Evolutionary conservation across 2,113 vertebrate species (phyloP).

Genomic region (Alligator sinensis): DNA sequence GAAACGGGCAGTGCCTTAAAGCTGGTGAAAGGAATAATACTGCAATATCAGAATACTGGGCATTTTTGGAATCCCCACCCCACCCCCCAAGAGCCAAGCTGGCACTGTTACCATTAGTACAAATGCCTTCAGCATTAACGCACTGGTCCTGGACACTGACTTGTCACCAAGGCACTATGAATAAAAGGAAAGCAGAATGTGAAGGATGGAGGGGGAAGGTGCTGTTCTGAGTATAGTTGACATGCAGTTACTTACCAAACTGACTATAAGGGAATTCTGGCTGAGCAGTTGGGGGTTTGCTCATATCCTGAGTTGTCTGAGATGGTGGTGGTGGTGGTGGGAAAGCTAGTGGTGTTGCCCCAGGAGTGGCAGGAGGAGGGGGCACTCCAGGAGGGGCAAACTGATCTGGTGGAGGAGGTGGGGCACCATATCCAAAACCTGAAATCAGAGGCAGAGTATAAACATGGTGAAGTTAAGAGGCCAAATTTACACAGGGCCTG

Average conservation of each 20-base stretch:
- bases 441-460: not conserved
- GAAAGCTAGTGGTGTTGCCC: constrained; percentile 91
- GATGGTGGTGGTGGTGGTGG: constrained; percentile 93
- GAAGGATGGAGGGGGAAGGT: not conserved
- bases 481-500: not conserved
- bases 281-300: constrained; percentile 94
- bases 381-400: constrained; percentile 93
- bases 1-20: not conserved
- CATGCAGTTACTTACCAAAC: constrained; percentile 89
- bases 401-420: constrained; percentile 93
- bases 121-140: not conserved
- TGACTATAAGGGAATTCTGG: constrained; percentile 97
- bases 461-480: fast-evolving
- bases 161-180: not conserved
- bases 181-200: not conserved
- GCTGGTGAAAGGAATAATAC: not conserved
- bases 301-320: constrained; percentile 97
- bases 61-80: not conserved
- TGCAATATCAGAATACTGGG: not conserved
- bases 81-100: not conserved
- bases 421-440: constrained; percentile 96
- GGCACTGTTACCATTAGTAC: not conserved
- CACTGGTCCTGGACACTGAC: not conserved
- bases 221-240: not conserved
- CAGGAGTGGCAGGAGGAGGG: constrained; percentile 93